phyloP scores from a whole-genome alignment of 2,797 vertebrate species.

The Paguma larvata region DNA sequence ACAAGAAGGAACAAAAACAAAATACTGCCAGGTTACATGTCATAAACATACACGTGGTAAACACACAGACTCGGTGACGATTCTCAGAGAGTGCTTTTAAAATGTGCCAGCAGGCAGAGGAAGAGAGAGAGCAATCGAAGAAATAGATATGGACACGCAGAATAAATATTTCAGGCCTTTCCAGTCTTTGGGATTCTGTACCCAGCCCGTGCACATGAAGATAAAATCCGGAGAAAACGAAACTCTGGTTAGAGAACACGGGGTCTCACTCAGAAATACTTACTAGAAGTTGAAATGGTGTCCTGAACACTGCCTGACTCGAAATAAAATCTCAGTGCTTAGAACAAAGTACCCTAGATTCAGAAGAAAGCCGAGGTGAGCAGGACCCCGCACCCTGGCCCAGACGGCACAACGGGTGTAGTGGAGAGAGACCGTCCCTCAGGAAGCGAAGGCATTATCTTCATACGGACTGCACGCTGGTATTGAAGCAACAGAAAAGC shows the following conservation, averaged over 20 bases:
- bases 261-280: neutral
- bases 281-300: neutral
- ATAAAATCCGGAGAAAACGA: neutral
- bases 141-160: neutral
- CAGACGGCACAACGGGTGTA: fast-evolving
- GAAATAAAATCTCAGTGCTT: neutral
- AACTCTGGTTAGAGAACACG: neutral
- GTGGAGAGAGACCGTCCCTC: fast-evolving
- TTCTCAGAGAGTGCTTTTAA: neutral
- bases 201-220: fast-evolving
- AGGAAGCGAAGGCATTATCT: neutral
- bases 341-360: neutral
- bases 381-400: fast-evolving
- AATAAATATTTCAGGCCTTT: neutral
- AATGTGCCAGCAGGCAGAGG: neutral
- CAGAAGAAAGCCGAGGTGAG: neutral
- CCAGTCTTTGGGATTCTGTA: neutral
- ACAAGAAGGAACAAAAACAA: neutral
- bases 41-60: neutral
- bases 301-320: neutral
- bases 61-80: neutral
- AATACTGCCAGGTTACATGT: neutral
- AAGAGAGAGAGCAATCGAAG: neutral
- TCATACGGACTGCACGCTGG: fast-evolving
- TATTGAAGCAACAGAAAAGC: neutral